Percentiles rank a stretch among this genome's conserved stretches.
These are phyloP conservation scores for Leptobrachium leishanense DNA, from an alignment of 2,113 vertebrate genomes.

Conservation along the genomic window DNA sequence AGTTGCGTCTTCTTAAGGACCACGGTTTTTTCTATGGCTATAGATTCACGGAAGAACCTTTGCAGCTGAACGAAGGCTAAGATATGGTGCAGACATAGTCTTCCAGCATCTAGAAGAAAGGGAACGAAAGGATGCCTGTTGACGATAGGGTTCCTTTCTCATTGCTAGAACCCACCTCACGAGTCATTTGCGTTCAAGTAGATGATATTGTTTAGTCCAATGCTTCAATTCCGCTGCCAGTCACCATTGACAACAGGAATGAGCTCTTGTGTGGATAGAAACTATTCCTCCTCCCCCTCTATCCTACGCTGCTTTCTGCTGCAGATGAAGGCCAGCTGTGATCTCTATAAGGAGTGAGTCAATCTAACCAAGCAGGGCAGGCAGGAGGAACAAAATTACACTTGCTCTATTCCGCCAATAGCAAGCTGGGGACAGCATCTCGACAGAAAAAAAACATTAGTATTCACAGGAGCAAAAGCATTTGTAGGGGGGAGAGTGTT, in stretches of 20 bases:
- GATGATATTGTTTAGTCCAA: conserved; percentile 34
- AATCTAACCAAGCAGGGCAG: conserved; percentile 36
- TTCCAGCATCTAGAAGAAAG: conserved; percentile 26
- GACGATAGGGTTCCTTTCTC: conserved; percentile 25
- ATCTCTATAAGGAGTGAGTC: conserved; percentile 49
- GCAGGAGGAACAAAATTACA: conserved; percentile 40
- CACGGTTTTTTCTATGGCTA: not conserved
- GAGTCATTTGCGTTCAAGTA: conserved; percentile 37
- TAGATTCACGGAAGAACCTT: conserved; percentile 8
- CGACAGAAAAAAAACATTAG: conserved; percentile 38
- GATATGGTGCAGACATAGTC: not conserved
- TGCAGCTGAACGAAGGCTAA: not conserved
- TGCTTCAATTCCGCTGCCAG: conserved; percentile 43
- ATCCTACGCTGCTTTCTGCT: conserved; percentile 44
- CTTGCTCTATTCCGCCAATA: conserved; percentile 33
- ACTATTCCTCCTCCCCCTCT: conserved; percentile 45
- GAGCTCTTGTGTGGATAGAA: conserved; percentile 43
- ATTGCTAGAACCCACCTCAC: conserved; percentile 25
- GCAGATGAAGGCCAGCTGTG: conserved; percentile 49
- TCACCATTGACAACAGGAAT: conserved; percentile 47
- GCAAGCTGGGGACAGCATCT: conserved; percentile 33
- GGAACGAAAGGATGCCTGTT: conserved; percentile 32
- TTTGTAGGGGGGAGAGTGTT: conserved; percentile 12
- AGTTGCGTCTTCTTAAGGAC: not conserved
- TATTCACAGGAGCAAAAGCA: conserved; percentile 33